Conservation (phyloP, 1,140 invertebrate genomes). For the Dermatophagoides farinae region DNA sequence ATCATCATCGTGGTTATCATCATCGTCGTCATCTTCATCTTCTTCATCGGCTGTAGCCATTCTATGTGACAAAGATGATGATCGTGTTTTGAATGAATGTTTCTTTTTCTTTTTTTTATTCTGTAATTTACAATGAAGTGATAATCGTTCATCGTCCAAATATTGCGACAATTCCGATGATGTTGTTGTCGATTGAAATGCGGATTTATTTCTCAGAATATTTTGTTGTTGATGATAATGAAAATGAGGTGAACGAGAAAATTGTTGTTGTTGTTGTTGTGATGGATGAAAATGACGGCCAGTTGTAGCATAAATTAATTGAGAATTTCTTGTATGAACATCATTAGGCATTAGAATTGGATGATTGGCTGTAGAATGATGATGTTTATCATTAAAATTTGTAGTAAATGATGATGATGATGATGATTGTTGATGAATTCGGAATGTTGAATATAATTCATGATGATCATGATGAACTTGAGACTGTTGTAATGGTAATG, state of each 20-base stretch:
- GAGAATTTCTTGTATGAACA: neutral
- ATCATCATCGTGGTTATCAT: neutral
- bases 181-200: too few relatives aligned
- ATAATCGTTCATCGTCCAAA: too few relatives aligned
- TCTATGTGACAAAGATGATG: neutral
- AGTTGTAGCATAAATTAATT: neutral
- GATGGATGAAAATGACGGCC: neutral
- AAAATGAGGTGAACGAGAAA: neutral
- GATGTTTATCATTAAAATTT: neutral
- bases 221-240: neutral
- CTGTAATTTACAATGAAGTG: too few relatives aligned
- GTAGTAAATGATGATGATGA: neutral
- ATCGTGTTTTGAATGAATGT: slow-evolving; percentile 2
- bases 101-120: neutral
- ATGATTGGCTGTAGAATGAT: neutral
- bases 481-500: neutral
- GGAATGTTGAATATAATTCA: neutral
- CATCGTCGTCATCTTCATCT: neutral
- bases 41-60: neutral
- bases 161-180: too few relatives aligned
- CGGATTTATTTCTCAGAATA: neutral
- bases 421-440: too few relatives aligned
- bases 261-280: too few relatives aligned
- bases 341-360: neutral
- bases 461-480: neutral